Conservation (phyloP, 2,797 vertebrate species). For the Coluber constrictor region DNA sequence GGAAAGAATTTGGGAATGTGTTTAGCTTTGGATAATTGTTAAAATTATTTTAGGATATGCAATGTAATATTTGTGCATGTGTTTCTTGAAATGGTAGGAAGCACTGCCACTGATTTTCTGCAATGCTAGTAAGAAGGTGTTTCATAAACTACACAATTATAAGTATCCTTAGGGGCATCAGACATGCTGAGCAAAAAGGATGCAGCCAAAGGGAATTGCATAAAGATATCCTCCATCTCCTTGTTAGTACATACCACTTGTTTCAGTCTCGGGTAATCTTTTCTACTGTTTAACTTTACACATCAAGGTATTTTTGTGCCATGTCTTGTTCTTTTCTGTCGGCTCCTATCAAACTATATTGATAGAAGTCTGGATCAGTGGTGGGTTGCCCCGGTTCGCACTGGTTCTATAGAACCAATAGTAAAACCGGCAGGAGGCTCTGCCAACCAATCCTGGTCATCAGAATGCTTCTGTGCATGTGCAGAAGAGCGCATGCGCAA, state of each 20-base stretch:
- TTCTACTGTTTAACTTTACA: not conserved
- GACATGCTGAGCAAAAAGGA: not conserved
- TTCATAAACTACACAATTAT: not conserved
- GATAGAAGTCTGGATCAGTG: not conserved
- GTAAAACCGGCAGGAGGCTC: too few relatives aligned
- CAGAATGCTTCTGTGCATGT: too few relatives aligned
- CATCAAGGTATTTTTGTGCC: not conserved
- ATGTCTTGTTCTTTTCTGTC: not conserved
- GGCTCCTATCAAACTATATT: not conserved
- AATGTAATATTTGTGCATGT: not conserved
- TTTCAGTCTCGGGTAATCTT: not conserved
- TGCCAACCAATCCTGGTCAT: too few relatives aligned
- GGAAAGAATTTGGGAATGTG: not conserved
- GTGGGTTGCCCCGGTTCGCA: too few relatives aligned
- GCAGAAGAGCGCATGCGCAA: too few relatives aligned
- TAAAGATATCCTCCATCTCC: not conserved
- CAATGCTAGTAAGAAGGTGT: not conserved
- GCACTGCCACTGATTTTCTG: not conserved
- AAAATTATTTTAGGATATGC: not conserved
- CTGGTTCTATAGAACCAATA: too few relatives aligned
- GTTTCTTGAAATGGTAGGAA: not conserved
- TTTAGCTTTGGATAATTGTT: not conserved
- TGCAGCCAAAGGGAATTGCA: too few relatives aligned
- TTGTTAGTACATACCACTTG: too few relatives aligned
- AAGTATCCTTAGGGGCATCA: not conserved